Evolutionary conservation across 2,113 vertebrate species (phyloP), one percentile per base, ranked within the genome.

Genomic region (Xyliphius kryptos): DNA sequence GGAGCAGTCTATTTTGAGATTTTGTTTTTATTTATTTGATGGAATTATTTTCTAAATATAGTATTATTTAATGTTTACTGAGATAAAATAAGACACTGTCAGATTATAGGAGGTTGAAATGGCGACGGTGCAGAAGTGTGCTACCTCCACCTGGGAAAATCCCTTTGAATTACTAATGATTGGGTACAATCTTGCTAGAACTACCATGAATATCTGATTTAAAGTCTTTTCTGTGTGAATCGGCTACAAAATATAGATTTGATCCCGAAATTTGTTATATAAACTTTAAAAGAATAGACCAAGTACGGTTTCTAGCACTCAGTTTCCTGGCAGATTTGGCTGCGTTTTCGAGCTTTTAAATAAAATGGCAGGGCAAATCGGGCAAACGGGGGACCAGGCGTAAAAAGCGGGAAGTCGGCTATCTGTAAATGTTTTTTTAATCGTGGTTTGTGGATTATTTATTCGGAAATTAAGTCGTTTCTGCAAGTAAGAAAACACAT

Each of bases 51-150:
- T 7, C 15, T 19, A 17, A 62, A 61, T 66, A 9, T 38, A 19
- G 40, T 12, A 13, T 16, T 51, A 20, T 40, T 74, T 63, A 43
- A 55, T 67, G 64, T 38, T 49, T 37, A 12, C 4, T 32, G 52
- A 22, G 21, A 63, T 61, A 47, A 54, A 59, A 20, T 22, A 72
- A 69, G 44, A 61, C 56, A 65, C 59, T 38, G 37, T 63, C 53
- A 65, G 75, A 71, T 72, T 72, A 63, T 54, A 52, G 32, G 47
- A 72, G 72, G 41, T 61, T 72, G 75, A 63, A 74, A 77, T 72
- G 72, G 72, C 72, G 72, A 74, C 75, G 52, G 63, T 21, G 63
- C 38, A 20, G 66, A 72, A 63, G 59, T 77, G 75, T 77, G 75
- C 70, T 77, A 77, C 67, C 72, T 77, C 21, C 51, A 53, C 63